A percentile compares a stretch with the other conserved stretches of the same genome.
These are phyloP conservation scores for Julus scanicus DNA, from an alignment of 2,888 invertebrate species.

Conservation along the genomic window DNA sequence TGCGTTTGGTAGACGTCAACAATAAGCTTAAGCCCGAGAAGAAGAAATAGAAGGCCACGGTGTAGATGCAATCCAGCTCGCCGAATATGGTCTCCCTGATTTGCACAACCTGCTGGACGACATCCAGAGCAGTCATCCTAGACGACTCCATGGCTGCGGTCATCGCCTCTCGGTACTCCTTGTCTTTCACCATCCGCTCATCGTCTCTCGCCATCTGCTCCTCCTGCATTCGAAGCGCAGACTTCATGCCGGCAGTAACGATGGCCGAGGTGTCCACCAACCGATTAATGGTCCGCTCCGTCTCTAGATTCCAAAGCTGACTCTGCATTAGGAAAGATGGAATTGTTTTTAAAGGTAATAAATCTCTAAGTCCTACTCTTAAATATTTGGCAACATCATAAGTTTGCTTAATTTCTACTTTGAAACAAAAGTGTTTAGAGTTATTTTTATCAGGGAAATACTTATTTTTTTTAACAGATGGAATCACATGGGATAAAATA, in stretches of 20 bases:
- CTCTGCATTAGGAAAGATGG: constrained; percentile 66
- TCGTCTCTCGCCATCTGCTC: constrained; percentile 65
- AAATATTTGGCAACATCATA: no score
- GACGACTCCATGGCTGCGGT: constrained; percentile 60
- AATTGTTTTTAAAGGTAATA: background rate
- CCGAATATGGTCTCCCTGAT: constrained; percentile 74
- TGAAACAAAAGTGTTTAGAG: no score
- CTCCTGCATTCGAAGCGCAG: constrained; percentile 69
- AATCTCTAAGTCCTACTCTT: no score
- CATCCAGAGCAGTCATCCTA: background rate
- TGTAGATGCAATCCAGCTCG: constrained; percentile 75
- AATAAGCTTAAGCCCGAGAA: constrained; percentile 70
- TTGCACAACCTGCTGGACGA: constrained; percentile 68
- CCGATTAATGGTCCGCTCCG: constrained; percentile 70
- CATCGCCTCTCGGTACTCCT: constrained; percentile 64
- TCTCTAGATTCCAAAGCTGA: constrained; percentile 74
- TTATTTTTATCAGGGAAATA: no score
- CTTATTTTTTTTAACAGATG: no score
- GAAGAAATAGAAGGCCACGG: constrained; percentile 72
- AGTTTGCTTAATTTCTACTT: no score
- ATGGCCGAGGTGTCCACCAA: constrained; percentile 70
- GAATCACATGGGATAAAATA: no score
- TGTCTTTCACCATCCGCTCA: constrained; percentile 65
- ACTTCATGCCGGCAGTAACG: constrained; percentile 69
- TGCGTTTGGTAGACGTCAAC: constrained; percentile 71